Evolutionary conservation across 2,113 vertebrate species (phyloP).

Genomic region (Leuciscus idus): DNA sequence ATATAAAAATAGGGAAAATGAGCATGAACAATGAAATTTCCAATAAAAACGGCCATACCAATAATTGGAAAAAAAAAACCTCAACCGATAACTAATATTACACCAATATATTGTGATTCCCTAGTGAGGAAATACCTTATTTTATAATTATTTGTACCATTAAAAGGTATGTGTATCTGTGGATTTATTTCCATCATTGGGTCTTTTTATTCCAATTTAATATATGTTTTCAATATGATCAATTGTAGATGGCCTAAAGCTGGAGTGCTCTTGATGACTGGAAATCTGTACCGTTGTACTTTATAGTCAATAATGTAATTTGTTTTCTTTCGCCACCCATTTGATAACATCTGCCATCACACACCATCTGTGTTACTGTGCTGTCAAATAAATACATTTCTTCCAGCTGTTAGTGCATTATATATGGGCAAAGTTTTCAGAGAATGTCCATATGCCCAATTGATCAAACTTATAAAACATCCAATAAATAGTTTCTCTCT

Average conservation of each 20-base stretch:
- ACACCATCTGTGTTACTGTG: constrained; percentile 17
- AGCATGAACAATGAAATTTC: not conserved
- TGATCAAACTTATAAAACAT: constrained; percentile 1
- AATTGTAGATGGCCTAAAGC: not conserved
- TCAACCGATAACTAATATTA: not conserved
- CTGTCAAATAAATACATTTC: not conserved
- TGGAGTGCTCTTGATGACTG: not conserved
- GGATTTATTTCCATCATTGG: not conserved
- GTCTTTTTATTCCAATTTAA: no score
- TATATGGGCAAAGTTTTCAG: constrained; percentile 11
- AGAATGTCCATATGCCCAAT: not conserved
- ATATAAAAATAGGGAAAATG: not conserved
- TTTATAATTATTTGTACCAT: not conserved
- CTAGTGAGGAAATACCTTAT: not conserved
- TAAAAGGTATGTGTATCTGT: not conserved
- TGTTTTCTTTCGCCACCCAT: constrained; percentile 4
- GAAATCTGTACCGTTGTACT: not conserved
- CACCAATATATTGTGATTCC: not conserved
- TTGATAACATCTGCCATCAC: constrained; percentile 2
- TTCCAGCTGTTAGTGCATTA: not conserved
- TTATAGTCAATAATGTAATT: not conserved
- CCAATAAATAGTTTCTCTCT: not conserved
- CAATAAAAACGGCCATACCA: not conserved
- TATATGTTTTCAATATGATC: not conserved
- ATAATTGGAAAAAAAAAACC: not conserved